A percentile compares a stretch with the other conserved stretches of the same genome.
These are phyloP conservation scores for Drosophila rubida DNA, from an alignment of 2,888 invertebrate genomes.

Conservation along the genomic window DNA sequence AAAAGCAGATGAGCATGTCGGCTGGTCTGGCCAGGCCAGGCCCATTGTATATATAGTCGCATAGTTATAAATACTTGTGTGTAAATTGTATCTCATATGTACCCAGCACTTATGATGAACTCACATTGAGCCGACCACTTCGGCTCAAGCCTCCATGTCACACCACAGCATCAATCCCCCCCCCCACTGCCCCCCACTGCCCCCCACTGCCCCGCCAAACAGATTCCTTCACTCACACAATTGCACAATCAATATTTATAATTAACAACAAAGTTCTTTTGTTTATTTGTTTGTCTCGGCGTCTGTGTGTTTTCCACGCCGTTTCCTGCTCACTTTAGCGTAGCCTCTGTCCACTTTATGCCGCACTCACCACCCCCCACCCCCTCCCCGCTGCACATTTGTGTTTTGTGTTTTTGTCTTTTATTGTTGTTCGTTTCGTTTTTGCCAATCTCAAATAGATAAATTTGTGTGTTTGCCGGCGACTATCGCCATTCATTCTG, in stretches of 20 bases:
- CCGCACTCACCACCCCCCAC: neutral
- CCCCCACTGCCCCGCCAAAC: neutral
- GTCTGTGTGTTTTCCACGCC: slow-evolving; percentile 56
- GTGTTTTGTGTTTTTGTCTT: neutral
- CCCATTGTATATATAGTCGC: slow-evolving; percentile 51
- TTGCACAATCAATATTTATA: slow-evolving; percentile 79
- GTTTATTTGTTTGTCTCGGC: slow-evolving; percentile 56
- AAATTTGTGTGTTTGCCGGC: slow-evolving; percentile 68
- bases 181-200: neutral
- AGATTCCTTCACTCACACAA: slow-evolving; percentile 5
- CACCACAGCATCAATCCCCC: neutral
- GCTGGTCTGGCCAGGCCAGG: slow-evolving; percentile 28
- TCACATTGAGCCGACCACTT: slow-evolving; percentile 35
- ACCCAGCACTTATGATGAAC: slow-evolving; percentile 46
- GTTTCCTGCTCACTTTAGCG: slow-evolving; percentile 77
- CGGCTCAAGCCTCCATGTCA: slow-evolving; percentile 13
- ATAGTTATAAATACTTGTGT: slow-evolving; percentile 48
- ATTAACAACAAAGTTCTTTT: slow-evolving; percentile 71
- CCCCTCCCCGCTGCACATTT: slow-evolving; percentile 25
- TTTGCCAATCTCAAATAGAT: slow-evolving; percentile 60
- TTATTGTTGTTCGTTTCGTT: neutral
- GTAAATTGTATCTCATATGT: slow-evolving; percentile 61
- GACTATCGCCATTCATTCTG: slow-evolving; percentile 39
- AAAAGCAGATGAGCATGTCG: slow-evolving; percentile 77
- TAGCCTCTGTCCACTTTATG: slow-evolving; percentile 49